phyloP scores from a whole-genome alignment of 2,113 vertebrate species.

The Conger conger region DNA sequence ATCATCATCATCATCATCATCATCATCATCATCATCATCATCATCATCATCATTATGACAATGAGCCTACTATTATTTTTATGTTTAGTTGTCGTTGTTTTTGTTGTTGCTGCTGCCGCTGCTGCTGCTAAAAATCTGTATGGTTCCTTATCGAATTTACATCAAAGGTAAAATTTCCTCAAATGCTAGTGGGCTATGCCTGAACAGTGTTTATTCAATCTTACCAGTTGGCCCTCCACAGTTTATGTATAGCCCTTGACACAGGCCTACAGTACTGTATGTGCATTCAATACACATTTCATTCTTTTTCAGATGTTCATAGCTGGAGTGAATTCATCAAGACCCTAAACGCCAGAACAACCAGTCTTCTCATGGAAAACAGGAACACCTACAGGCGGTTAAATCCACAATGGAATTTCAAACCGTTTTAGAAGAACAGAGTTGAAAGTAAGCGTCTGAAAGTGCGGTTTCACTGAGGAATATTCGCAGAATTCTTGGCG shows the following conservation, averaged over 20 bases:
- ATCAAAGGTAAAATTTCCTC: neutral
- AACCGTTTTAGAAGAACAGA: slow-evolving; percentile 13
- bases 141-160: neutral
- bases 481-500: neutral
- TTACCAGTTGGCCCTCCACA: neutral
- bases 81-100: neutral
- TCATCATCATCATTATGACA: neutral
- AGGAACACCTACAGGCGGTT: slow-evolving; percentile 8
- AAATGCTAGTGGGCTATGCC: neutral
- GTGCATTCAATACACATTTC: neutral
- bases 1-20: too few relatives aligned
- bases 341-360: slow-evolving; percentile 8
- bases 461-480: neutral
- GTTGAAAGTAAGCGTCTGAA: neutral
- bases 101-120: neutral
- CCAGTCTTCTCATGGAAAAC: slow-evolving; percentile 8
- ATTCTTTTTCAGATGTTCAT: neutral
- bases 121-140: neutral
- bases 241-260: slow-evolving; percentile 2
- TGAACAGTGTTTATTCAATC: neutral
- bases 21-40: neutral
- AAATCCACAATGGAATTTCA: neutral
- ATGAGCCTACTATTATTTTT: neutral
- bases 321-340: slow-evolving; percentile 6
- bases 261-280: neutral